Evolutionary conservation across 2,797 vertebrate genomes (phyloP).

Genomic region (Ptychadena robeensis): DNA sequence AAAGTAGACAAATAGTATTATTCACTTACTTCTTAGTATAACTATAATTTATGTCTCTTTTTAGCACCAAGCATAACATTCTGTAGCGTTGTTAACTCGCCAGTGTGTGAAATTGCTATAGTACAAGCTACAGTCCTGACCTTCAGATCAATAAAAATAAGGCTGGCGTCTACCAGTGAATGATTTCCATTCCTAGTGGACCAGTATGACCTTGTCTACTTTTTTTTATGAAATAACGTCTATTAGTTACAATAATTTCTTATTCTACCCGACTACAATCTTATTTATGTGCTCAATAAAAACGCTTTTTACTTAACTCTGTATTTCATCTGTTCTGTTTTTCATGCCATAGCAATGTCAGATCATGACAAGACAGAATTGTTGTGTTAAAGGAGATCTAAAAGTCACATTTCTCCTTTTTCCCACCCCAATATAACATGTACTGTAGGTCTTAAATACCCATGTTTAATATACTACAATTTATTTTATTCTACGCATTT

Average conservation of each 20-base stretch:
- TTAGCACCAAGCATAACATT: too few relatives aligned
- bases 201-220: slow-evolving; percentile 17
- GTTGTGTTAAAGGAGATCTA: too few relatives aligned
- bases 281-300: slow-evolving; percentile 24
- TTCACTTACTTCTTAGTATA: neutral
- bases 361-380: neutral
- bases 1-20: neutral
- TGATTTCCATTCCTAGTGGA: neutral
- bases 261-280: slow-evolving; percentile 3
- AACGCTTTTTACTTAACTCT: too few relatives aligned
- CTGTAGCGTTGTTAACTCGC: neutral
- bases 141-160: slow-evolving; percentile 17
- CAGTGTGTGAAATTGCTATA: neutral
- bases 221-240: slow-evolving; percentile 21
- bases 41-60: neutral
- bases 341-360: neutral
- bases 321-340: too few relatives aligned
- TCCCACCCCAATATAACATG: too few relatives aligned
- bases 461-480: neutral
- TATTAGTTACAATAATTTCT: slow-evolving; percentile 21
- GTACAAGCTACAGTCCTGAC: neutral
- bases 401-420: too few relatives aligned
- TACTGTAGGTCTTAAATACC: too few relatives aligned
- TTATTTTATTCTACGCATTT: too few relatives aligned
- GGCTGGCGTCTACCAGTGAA: slow-evolving; percentile 9